Percentiles rank a stretch among this genome's conserved stretches.
phyloP scores from a whole-genome alignment of 1,140 invertebrate species.

The Fopius arisanus region DNA sequence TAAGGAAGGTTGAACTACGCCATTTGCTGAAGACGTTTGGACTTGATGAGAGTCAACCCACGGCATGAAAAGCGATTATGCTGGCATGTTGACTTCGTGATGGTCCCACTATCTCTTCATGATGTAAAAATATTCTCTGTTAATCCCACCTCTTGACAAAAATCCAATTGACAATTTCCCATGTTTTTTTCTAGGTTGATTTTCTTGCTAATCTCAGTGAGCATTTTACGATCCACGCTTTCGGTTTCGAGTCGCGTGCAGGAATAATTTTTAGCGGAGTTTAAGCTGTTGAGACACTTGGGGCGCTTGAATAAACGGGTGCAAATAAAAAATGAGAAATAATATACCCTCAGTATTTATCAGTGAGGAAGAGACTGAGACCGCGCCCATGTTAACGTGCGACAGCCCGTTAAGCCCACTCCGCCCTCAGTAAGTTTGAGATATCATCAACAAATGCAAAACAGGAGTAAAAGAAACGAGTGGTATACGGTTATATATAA shows the following conservation, averaged over 20 bases:
- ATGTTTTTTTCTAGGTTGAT: not conserved
- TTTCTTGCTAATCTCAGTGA: not conserved
- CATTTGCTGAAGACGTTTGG: conserved; percentile 10
- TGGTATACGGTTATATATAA: conserved; percentile 12
- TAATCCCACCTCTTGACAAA: too few species aligned
- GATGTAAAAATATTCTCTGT: too few species aligned
- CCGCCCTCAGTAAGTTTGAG: conserved; percentile 22
- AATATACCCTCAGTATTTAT: conserved; percentile 7
- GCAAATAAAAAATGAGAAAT: conserved; percentile 7
- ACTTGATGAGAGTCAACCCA: conserved; percentile 16
- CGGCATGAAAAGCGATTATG: conserved; percentile 16
- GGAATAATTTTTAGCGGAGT: not conserved
- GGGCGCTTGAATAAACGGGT: not conserved
- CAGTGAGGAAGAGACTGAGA: conserved; percentile 23
- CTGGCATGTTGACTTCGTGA: conserved; percentile 3
- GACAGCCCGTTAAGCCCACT: conserved; percentile 39
- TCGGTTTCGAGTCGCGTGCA: not conserved
- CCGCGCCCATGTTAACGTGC: conserved; percentile 31
- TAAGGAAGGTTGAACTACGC: not conserved
- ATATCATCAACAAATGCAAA: conserved; percentile 39
- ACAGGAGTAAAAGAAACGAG: conserved; percentile 31
- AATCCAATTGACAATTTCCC: not conserved
- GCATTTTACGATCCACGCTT: not conserved
- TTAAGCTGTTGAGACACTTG: not conserved
- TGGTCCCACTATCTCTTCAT: not conserved